Base-by-base conservation (phyloP, 1,140 invertebrate genomes). In the Macrotrachela quadricornifera region DNA sequence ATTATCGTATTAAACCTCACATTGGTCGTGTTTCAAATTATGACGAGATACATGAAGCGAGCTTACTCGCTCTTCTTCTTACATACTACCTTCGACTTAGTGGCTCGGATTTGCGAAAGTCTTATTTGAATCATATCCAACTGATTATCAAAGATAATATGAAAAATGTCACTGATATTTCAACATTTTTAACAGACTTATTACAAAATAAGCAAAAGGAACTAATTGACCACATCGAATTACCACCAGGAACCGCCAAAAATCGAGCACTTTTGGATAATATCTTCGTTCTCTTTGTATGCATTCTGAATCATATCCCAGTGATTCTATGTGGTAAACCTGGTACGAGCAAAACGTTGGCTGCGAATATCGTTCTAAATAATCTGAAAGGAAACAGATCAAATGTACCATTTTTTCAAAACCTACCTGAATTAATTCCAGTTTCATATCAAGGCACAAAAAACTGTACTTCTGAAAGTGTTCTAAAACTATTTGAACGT, bases 261-360 rank as follows among this genome's bases (percentile, higher is more conserved):
- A 60, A 60, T 40, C 56, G 50, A 40, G 59, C 59, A 10, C 40
- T 60, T 10, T 50, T 44, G 13, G 59, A 60, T 50, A 60, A 60
- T 53, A 58, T 60, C 0, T 60, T 60, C 57, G 57, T 60, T 11
- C 51, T 58, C 15, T 45, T 60, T 37, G 54, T 59, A 4, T 58
- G 58, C 21, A 59, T 60, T 47, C 41, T 59, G 18, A 59, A 58
- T 39, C 44, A 38, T 46, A 56, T 60, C 42, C 59, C 59, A 30
- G 37, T 60, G 8, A 59, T 60, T 44, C 17, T 60, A 11, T 58
- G 59, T 49, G 59, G 59, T 13, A 60, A 60, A 52, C 59, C 59
- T 18, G 59, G 59, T 16, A 59, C 56, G 17, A 59, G 58, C 43
- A 60, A 60, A 49, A 59, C 58, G 6, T 21, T 60, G 30, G 58